Percentiles rank a stretch among this genome's conserved stretches.
Evolutionary conservation across 1,140 invertebrate species (phyloP).

Genomic region (Halesus radiatus): DNA sequence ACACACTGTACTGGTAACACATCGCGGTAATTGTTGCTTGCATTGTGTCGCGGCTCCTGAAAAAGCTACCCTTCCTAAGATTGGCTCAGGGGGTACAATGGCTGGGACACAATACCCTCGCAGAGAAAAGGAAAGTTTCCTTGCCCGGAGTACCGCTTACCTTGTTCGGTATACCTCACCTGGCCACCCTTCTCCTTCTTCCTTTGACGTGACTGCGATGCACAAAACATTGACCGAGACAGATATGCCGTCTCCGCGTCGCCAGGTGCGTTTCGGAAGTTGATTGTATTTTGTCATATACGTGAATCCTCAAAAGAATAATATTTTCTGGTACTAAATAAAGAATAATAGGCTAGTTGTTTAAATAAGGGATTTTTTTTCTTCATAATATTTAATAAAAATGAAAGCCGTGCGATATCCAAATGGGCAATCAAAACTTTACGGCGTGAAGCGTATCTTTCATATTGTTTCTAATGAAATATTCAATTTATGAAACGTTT

Average conservation of each 20-base stretch:
- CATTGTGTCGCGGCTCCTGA: slow-evolving; percentile 48
- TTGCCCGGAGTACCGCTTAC: slow-evolving; percentile 18
- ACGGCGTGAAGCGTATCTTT: no score
- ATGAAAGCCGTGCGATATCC: no score
- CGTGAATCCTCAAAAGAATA: slow-evolving; percentile 26
- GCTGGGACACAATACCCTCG: slow-evolving; percentile 45
- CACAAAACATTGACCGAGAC: slow-evolving; percentile 31
- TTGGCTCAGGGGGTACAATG: slow-evolving; percentile 35
- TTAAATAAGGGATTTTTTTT: neutral
- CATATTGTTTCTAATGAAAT: no score
- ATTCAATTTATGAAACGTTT: no score
- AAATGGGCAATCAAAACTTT: no score
- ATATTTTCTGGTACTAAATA: neutral
- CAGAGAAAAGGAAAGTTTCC: slow-evolving; percentile 53
- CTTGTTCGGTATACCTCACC: slow-evolving; percentile 20
- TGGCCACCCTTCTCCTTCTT: neutral
- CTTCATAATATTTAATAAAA: no score
- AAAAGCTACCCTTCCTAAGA: slow-evolving; percentile 47
- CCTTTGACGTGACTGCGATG: neutral
- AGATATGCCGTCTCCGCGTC: slow-evolving; percentile 27
- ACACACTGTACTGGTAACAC: slow-evolving; percentile 22
- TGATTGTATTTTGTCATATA: slow-evolving; percentile 14
- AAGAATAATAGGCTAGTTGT: neutral
- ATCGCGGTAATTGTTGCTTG: slow-evolving; percentile 44
- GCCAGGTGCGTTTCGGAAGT: slow-evolving; percentile 42